Evolutionary conservation across 2,113 vertebrate species (phyloP).

Genomic region (Neopipo cinnamomea): DNA sequence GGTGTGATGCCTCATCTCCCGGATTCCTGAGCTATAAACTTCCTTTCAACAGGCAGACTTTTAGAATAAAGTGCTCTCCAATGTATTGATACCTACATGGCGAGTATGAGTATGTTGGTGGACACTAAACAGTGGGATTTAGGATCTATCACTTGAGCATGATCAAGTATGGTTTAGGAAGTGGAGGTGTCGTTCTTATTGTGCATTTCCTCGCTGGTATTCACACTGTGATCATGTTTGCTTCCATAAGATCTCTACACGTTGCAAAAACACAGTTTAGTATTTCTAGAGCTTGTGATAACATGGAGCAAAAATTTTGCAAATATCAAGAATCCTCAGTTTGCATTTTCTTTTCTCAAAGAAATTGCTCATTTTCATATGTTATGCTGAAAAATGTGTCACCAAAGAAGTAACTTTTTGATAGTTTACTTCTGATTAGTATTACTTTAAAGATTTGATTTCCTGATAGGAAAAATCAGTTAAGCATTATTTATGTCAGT

Average conservation of each 20-base stretch:
- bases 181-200: background rate
- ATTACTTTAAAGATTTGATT: background rate
- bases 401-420: background rate
- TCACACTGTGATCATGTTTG: background rate
- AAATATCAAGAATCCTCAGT: background rate
- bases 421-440: background rate
- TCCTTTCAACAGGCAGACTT: background rate
- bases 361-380: background rate
- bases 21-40: background rate
- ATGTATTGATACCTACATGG: background rate
- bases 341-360: background rate
- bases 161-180: background rate
- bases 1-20: background rate
- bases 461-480: background rate
- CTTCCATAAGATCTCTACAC: background rate
- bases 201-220: background rate
- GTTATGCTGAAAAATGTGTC: background rate
- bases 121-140: background rate
- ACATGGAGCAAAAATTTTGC: accelerated
- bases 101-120: background rate
- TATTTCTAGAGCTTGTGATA: background rate
- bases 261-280: background rate
- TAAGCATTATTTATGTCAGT: background rate
- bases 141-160: background rate
- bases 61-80: background rate